Evolutionary conservation across 2,888 invertebrate genomes (phyloP).

Genomic region (Odontocerum albicorne): DNA sequence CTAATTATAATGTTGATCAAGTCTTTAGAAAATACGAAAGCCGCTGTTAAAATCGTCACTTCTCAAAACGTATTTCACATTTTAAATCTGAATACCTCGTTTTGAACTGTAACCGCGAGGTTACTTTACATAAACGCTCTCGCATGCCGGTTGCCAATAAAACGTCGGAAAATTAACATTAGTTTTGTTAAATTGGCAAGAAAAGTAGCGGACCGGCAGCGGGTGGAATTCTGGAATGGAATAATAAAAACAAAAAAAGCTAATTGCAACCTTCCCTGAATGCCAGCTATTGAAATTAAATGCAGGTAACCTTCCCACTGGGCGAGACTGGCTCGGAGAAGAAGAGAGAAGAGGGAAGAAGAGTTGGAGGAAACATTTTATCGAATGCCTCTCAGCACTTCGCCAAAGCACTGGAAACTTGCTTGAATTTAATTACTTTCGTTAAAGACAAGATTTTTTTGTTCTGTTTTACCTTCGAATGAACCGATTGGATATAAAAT

Average conservation of each 20-base stretch:
- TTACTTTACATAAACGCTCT: constrained; percentile 27
- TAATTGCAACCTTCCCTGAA: constrained; percentile 31
- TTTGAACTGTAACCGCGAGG: too few species aligned
- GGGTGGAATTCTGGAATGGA: constrained; percentile 16
- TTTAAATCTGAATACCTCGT: too few species aligned
- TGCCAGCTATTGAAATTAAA: constrained; percentile 28
- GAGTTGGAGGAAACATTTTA: not conserved
- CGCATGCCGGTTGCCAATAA: constrained; percentile 34
- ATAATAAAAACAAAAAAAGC: constrained; percentile 29
- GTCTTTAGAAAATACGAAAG: too few species aligned
- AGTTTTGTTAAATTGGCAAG: constrained; percentile 33
- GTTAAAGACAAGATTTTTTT: too few species aligned
- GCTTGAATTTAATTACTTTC: not conserved
- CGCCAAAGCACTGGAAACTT: not conserved
- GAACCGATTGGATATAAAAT: too few species aligned
- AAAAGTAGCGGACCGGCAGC: constrained; percentile 23
- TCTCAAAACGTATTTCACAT: too few species aligned
- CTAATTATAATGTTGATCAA: too few species aligned
- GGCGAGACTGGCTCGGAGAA: too few species aligned
- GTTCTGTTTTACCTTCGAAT: too few species aligned
- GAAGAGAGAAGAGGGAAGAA: too few species aligned
- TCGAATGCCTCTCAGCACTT: not conserved
- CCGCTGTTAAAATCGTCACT: too few species aligned
- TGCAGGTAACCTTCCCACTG: constrained; percentile 16
- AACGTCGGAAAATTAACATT: constrained; percentile 33